Conservation (phyloP, 30 jellyfish, hydroid and myxozoan genomes). For the Turritopsis rubra region DNA sequence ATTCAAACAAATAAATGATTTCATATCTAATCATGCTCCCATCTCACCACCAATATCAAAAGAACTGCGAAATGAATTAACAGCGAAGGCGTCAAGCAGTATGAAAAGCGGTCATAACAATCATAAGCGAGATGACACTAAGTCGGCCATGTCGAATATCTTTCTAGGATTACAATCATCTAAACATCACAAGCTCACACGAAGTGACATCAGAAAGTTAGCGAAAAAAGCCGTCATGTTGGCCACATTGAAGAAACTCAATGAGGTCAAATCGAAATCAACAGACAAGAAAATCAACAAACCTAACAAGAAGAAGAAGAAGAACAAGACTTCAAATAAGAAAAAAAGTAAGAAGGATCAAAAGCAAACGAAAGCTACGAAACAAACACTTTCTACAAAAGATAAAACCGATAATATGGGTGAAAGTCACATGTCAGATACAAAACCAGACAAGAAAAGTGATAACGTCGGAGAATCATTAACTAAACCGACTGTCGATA, state of each 20-base stretch:
- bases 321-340: constrained; percentile 17
- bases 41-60: background rate
- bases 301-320: constrained; percentile 13
- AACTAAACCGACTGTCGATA: background rate
- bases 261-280: constrained; percentile 13
- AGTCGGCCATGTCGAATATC: constrained; percentile 65
- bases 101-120: background rate
- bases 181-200: constrained; percentile 73
- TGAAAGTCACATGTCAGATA: background rate
- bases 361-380: background rate
- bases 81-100: constrained; percentile 14
- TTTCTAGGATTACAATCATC: constrained; percentile 67
- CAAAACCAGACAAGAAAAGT: constrained; percentile 2
- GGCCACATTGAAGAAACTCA: constrained; percentile 46
- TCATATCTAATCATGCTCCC: background rate
- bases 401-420: background rate
- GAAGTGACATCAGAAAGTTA: constrained; percentile 81
- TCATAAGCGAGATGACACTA: constrained; percentile 26
- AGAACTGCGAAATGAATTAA: constrained; percentile 28
- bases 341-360: background rate
- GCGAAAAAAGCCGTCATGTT: constrained; percentile 86
- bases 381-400: background rate
- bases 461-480: background rate
- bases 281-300: constrained; percentile 12
- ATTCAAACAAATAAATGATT: constrained; percentile 2